Percentiles rank a stretch among this genome's conserved stretches.
These are phyloP conservation scores for Corythoichthys intestinalis DNA, from an alignment of 2,113 vertebrate genomes.

Conservation along the genomic window DNA sequence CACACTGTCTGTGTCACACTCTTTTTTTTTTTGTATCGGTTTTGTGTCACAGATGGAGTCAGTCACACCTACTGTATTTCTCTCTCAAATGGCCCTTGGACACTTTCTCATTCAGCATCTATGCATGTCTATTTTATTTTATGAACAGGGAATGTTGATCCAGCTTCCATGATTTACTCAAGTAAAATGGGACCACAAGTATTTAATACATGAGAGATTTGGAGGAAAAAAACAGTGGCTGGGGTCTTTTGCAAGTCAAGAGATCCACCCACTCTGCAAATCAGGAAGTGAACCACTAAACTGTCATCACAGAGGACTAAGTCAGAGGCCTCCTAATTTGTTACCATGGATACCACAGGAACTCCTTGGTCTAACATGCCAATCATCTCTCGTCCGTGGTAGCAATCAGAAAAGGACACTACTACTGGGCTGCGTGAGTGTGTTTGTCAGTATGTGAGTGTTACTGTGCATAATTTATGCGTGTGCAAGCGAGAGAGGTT, in stretches of 20 bases:
- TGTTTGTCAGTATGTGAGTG: constrained; percentile 53
- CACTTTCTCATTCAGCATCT: constrained; percentile 27
- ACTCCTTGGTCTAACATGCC: constrained; percentile 64
- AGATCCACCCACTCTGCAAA: constrained; percentile 53
- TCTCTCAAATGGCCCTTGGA: constrained; percentile 58
- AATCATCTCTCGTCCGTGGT: constrained; percentile 64
- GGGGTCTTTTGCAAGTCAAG: constrained; percentile 46
- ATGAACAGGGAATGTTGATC: background rate
- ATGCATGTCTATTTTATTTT: constrained; percentile 35
- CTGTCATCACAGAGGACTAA: constrained; percentile 64
- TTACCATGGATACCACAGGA: constrained; percentile 65
- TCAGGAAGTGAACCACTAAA: constrained; percentile 60
- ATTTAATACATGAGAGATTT: constrained; percentile 36
- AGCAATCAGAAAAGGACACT: constrained; percentile 64
- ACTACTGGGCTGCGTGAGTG: constrained; percentile 55
- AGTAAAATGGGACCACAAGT: constrained; percentile 20
- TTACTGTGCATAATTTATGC: constrained; percentile 17
- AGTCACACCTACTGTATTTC: constrained; percentile 60
- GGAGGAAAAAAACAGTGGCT: constrained; percentile 26
- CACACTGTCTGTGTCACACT: constrained; percentile 42
- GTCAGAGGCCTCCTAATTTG: constrained; percentile 69
- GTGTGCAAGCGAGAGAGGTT: constrained; percentile 22
- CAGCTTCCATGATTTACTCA: constrained; percentile 3
- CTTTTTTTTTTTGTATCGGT: constrained; percentile 8
- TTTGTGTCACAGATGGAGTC: constrained; percentile 63